Evolutionary conservation across 2,113 vertebrate genomes (phyloP).

Genomic region (Ochotona princeps): DNA sequence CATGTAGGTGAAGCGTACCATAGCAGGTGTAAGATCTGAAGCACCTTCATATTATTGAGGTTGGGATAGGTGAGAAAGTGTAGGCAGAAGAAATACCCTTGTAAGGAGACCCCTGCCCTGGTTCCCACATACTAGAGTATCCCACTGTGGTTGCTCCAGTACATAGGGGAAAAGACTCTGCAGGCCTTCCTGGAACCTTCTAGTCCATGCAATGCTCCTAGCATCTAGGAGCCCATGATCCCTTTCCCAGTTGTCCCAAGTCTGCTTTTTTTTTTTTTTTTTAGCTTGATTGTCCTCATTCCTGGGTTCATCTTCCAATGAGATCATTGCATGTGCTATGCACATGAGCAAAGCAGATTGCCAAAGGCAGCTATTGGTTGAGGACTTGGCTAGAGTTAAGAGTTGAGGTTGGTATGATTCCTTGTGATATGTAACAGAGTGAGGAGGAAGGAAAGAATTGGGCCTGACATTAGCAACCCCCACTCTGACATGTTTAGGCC

Average conservation of each 20-base stretch:
- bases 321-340: background rate
- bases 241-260: background rate
- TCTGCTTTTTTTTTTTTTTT: background rate
- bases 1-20: background rate
- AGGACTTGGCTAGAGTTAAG: background rate
- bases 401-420: background rate
- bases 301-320: background rate
- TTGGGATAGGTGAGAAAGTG: background rate
- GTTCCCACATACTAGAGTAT: background rate
- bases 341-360: rapidly evolving
- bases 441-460: background rate
- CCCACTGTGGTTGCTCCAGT: background rate
- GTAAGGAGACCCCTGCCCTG: too few species aligned
- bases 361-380: background rate
- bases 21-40: background rate
- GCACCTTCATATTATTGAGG: background rate
- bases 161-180: background rate
- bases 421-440: background rate
- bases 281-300: background rate
- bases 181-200: too few species aligned
- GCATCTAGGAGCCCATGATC: background rate
- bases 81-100: background rate
- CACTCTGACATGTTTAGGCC: background rate
- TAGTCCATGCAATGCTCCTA: background rate
- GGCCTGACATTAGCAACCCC: background rate